Percentiles rank a stretch among this genome's conserved stretches.
Conservation (phyloP, 2,113 vertebrate genomes). For the Nasalis larvatus region DNA sequence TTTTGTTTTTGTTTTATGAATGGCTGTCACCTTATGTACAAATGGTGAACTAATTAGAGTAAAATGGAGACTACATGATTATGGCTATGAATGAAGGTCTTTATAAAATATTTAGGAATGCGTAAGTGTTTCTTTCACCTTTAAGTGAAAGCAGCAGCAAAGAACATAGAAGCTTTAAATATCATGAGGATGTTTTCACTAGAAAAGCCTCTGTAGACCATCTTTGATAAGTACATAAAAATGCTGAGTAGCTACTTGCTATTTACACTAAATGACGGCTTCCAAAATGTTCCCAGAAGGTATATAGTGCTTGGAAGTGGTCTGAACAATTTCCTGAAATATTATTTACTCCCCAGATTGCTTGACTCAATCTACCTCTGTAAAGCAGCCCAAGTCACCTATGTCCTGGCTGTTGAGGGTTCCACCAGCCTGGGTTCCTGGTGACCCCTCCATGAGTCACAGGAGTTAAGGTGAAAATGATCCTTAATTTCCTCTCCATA, state of each 20-base stretch:
- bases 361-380: not conserved
- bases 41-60: not conserved
- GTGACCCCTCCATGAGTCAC: rapidly evolving
- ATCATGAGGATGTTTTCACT: not conserved
- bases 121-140: not conserved
- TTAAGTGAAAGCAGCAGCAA: not conserved
- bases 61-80: no score
- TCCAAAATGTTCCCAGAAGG: not conserved
- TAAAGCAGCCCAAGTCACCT: not conserved
- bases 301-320: not conserved
- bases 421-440: not conserved
- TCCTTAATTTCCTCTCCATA: rapidly evolving
- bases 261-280: not conserved
- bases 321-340: not conserved
- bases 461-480: rapidly evolving
- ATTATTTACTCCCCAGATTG: not conserved
- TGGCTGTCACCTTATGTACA: no score
- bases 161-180: not conserved
- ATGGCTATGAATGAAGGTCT: not conserved
- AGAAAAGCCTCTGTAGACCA: not conserved
- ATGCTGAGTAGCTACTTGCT: not conserved
- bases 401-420: not conserved
- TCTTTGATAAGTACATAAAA: not conserved
- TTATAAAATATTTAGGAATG: not conserved
- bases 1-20: not conserved